Conservation (phyloP, 1,140 invertebrate species). For the Tyrophagus putrescentiae region DNA sequence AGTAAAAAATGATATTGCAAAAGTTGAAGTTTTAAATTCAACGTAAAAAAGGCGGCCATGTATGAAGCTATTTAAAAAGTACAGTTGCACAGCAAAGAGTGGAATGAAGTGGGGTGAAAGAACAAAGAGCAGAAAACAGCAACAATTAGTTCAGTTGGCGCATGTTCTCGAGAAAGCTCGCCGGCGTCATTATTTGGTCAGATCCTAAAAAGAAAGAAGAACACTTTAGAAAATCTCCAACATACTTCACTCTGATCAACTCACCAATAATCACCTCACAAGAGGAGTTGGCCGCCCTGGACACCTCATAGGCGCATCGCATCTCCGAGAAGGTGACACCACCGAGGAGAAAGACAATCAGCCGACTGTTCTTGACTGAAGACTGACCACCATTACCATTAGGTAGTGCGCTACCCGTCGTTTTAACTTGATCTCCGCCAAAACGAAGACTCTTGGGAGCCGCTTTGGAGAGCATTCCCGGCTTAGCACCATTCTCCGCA, state of each 20-base stretch:
- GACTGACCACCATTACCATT: not conserved
- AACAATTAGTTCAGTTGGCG: not conserved
- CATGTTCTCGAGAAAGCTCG: not conserved
- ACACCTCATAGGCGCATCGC: slow-evolving; percentile 42
- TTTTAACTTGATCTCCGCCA: not conserved
- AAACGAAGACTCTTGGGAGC: not conserved
- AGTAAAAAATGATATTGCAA: too few relatives aligned
- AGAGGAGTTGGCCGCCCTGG: slow-evolving; percentile 38
- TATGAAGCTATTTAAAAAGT: too few relatives aligned
- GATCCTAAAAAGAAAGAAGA: not conserved
- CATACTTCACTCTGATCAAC: not conserved
- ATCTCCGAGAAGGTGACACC: slow-evolving; percentile 43
- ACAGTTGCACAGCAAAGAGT: too few relatives aligned
- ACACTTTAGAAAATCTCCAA: not conserved
- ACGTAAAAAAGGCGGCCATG: too few relatives aligned
- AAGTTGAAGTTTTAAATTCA: too few relatives aligned
- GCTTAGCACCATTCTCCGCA: too few relatives aligned
- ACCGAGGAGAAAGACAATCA: slow-evolving; percentile 43
- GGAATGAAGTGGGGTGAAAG: too few relatives aligned
- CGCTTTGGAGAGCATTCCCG: not conserved
- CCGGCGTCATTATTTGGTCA: slow-evolving; percentile 6
- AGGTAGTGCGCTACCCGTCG: not conserved
- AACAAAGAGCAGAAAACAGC: too few relatives aligned
- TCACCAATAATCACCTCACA: slow-evolving; percentile 43
- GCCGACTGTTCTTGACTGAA: slow-evolving; percentile 29